These are phyloP conservation scores for Polymixis lichenea DNA, from an alignment of 2,888 invertebrate species.

Conservation along the genomic window DNA sequence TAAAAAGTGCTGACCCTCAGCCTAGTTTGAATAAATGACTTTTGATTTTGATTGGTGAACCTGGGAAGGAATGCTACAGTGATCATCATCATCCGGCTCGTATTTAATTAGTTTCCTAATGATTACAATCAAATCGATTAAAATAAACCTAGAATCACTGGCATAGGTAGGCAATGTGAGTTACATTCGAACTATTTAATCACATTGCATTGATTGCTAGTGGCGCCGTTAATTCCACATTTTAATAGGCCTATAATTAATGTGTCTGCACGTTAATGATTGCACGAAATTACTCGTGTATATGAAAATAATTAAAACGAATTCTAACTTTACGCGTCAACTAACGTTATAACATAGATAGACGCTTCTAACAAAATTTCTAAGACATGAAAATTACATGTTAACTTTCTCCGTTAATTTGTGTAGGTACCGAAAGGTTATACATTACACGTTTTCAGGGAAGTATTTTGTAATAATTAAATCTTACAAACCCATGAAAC, in stretches of 20 bases:
- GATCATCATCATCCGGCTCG: too few species aligned
- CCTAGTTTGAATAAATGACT: too few species aligned
- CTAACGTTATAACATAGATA: neutral
- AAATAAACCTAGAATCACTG: neutral
- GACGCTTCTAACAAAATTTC: slow-evolving; percentile 18
- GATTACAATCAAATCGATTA: too few species aligned
- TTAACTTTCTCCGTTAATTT: slow-evolving; percentile 49
- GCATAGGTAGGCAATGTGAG: neutral
- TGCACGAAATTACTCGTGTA: neutral
- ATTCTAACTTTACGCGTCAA: slow-evolving; percentile 8
- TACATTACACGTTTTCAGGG: slow-evolving; percentile 52
- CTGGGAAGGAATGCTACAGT: neutral
- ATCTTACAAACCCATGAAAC: slow-evolving; percentile 84
- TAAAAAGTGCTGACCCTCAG: too few species aligned
- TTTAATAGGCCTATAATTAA: slow-evolving; percentile 21
- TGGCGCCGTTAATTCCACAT: neutral
- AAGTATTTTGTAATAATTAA: slow-evolving; percentile 87
- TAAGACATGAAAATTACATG: slow-evolving; percentile 24
- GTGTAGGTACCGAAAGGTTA: slow-evolving; percentile 58
- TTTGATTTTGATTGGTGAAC: too few species aligned
- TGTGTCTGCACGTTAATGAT: slow-evolving; percentile 3
- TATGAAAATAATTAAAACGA: slow-evolving; percentile 1
- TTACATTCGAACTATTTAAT: slow-evolving; percentile 2
- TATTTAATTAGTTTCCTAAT: too few species aligned
- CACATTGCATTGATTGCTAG: slow-evolving; percentile 7